Percentiles rank a stretch among this genome's conserved stretches.
Evolutionary conservation across 1,140 invertebrate genomes (phyloP).

Genomic region (Aradophagus sp.): DNA sequence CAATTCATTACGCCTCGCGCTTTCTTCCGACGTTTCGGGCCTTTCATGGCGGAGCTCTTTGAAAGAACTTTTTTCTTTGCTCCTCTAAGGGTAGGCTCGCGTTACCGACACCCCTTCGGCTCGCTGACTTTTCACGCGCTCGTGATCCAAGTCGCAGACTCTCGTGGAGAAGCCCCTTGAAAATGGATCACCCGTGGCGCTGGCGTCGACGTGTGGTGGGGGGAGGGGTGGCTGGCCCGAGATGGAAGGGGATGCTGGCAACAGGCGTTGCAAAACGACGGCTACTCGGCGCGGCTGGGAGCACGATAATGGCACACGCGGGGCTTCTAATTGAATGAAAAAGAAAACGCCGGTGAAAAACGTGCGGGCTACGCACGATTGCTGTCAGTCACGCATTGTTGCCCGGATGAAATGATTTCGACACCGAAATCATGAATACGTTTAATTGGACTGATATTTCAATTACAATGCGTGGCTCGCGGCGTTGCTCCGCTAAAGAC

Average conservation of each 20-base stretch:
- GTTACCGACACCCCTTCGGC: slow-evolving; percentile 43
- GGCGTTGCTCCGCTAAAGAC: too few relatives aligned
- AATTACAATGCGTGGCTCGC: slow-evolving; percentile 35
- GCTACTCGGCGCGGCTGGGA: slow-evolving; percentile 19
- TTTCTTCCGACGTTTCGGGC: slow-evolving; percentile 13
- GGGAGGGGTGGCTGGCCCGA: too few relatives aligned
- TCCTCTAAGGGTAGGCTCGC: slow-evolving; percentile 39
- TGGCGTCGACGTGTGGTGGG: slow-evolving; percentile 14
- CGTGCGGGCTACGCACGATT: slow-evolving; percentile 31
- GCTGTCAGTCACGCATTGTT: slow-evolving; percentile 56
- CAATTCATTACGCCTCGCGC: slow-evolving; percentile 35
- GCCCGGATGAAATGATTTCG: slow-evolving; percentile 48
- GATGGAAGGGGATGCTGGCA: slow-evolving; percentile 26
- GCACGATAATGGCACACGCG: slow-evolving; percentile 8
- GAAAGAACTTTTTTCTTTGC: too few relatives aligned
- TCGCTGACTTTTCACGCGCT: slow-evolving; percentile 65
- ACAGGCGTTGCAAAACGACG: slow-evolving; percentile 11
- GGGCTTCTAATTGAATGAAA: slow-evolving; percentile 44
- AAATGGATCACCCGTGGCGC: slow-evolving; percentile 49
- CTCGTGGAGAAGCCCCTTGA: slow-evolving; percentile 34
- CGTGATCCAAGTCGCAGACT: slow-evolving; percentile 52
- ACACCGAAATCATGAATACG: slow-evolving; percentile 52
- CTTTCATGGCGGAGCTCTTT: neutral
- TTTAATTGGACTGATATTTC: slow-evolving; percentile 55
- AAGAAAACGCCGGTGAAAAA: slow-evolving; percentile 32